Base-by-base conservation (phyloP, 2,797 vertebrate species). In the Chromobotia macracanthus region DNA sequence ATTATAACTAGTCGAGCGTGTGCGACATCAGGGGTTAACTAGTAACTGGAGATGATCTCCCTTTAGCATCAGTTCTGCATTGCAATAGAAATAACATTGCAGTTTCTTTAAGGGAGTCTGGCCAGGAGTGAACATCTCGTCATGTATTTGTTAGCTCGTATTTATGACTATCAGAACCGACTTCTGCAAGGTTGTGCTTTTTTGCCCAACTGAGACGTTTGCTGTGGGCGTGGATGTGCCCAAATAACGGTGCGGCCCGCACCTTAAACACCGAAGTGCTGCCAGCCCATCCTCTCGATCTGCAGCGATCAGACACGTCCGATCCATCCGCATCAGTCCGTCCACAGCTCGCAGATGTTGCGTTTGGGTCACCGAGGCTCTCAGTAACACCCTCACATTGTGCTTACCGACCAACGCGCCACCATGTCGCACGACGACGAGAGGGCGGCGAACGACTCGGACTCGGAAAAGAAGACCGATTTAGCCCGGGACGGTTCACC, bases 341-440 rank as follows among this genome's bases (percentile, higher is more conserved):
- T 31, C 77, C 25, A 58, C 67, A 38, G 66, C 11, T 48, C 4
- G 28, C 61, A 21, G 8, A 53, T 31, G 65, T 18, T 46, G 7
- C 5, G 35, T 64, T 79, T n/a, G n/a, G n/a, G n/a, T n/a, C n/a
- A n/a, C n/a, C n/a, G n/a, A n/a, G n/a, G n/a, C n/a, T n/a, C n/a
- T n/a, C n/a, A n/a, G n/a, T n/a, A 25, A 12, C 9, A 3, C 1
- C 19, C 38, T 9, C 13, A 61, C 55, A 7, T 25, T 23, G 41
- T 64, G 16, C 58, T 0, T n/a, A 8, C n/a, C 35, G 44, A n/a
- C 10, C 35, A 35, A 51, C 50, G 46, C 13, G 55, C 1, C 23
- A 79, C n/a, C 0, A 93, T 93, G 92, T 86, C 90, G 51, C 84
- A 56, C 51, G 87, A 87, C 1, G 88, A 91, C 70, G 25, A 87